Evolutionary conservation across 2,888 invertebrate species (phyloP), one percentile per base, ranked within the genome.

Genomic region (Diarsia mendica): DNA sequence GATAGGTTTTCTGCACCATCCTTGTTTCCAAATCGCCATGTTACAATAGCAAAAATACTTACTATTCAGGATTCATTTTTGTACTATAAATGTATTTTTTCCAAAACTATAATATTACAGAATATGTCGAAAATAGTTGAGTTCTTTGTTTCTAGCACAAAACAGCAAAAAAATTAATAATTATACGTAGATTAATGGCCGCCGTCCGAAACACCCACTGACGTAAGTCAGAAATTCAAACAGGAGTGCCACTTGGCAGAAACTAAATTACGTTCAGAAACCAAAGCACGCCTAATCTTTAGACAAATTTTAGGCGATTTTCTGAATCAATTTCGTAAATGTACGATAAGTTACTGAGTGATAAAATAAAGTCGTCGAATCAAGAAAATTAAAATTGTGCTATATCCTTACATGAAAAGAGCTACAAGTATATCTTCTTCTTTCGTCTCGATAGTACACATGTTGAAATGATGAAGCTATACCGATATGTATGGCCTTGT

Each of bases 11-110:
- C 80, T 85, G 88, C 92, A 93, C 93, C 93, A 94, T 93, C 93
- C 94, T 94, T 93, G 91, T 92, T 87, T 93, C 90, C 18, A 88
- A 91, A 91, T 89, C 90, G 91, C 88, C 88, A 91, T 89, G 85
- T 86, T 88, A 91, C 75, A 66, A 49, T 79, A 88, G 84, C 87
- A 93, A 92, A 93, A 92, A 95, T 97, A 97, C 98, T 98, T 96
- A 98, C 98, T 98, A 98, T 97, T 98, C 98, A 91, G 98, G 98
- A 97, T 98, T 98, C 98, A 98, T 98, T 92, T 95, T 96, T 94
- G 94, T 94, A 96, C 93, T 95, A 92, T 94, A 92, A 92, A 90
- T 91, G 91, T 93, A 90, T 92, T 92, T 90, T 91, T 89, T 89
- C 88, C 89, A 91, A 93, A 93, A 93, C 91, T 92, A 92, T 92